phyloP scores from a whole-genome alignment of 2,888 invertebrate genomes.

The Podotricha telesiphe region DNA sequence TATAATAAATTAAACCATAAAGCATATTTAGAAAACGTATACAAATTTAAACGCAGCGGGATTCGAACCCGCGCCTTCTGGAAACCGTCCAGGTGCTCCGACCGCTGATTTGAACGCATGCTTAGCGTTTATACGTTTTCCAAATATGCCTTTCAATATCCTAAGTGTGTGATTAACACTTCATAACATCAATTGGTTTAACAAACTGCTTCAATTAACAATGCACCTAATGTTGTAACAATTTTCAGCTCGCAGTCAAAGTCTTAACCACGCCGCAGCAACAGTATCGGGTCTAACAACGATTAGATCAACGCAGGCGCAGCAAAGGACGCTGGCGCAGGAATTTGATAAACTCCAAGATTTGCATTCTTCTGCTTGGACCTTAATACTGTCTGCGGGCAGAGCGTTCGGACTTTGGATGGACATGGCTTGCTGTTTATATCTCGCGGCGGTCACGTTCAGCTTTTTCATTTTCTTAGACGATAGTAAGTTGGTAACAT shows the following conservation, averaged over 20 bases:
- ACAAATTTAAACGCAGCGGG: too few species aligned
- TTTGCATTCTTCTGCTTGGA: slow-evolving; percentile 84
- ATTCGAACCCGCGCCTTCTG: too few species aligned
- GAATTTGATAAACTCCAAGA: slow-evolving; percentile 89
- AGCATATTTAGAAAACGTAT: too few species aligned
- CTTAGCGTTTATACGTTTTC: too few species aligned
- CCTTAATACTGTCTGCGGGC: slow-evolving; percentile 67
- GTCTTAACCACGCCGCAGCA: slow-evolving; percentile 92
- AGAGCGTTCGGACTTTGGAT: slow-evolving; percentile 83
- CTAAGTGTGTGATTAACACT: too few species aligned
- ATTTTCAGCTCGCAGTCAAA: slow-evolving; percentile 89
- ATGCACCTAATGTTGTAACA: too few species aligned
- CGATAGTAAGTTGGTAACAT: slow-evolving; percentile 54
- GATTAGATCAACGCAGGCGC: slow-evolving; percentile 88
- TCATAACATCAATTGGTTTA: too few species aligned
- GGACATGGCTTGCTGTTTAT: slow-evolving; percentile 83
- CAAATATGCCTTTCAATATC: too few species aligned
- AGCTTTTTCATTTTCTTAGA: slow-evolving; percentile 85
- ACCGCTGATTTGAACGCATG: too few species aligned
- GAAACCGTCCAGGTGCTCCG: too few species aligned
- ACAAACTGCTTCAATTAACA: too few species aligned
- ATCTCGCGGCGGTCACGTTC: slow-evolving; percentile 85
- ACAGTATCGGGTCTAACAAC: slow-evolving; percentile 92
- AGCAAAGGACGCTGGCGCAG: slow-evolving; percentile 86
- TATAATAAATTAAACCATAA: too few species aligned